Conservation (phyloP, 2,797 vertebrate species). For the Delichon dasypus region DNA sequence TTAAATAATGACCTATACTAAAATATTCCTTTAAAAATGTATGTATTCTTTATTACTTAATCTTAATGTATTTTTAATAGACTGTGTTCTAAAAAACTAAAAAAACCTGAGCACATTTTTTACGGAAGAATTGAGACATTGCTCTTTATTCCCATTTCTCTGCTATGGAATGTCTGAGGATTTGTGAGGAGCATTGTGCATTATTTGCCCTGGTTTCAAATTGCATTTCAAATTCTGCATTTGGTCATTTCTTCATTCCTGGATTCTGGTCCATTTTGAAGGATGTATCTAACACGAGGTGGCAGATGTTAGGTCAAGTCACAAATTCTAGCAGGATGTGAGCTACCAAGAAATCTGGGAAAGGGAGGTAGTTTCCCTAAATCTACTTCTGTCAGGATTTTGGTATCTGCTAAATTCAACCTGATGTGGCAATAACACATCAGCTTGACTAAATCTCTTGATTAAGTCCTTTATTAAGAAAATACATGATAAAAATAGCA, state of each 20-base stretch:
- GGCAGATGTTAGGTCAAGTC: background rate
- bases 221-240: background rate
- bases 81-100: background rate
- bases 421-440: background rate
- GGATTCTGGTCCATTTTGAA: background rate
- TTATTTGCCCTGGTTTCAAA: background rate
- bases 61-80: constrained; percentile 31
- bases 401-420: background rate
- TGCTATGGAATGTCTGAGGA: background rate
- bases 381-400: background rate
- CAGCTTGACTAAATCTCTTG: background rate
- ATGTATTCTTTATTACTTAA: constrained; percentile 11
- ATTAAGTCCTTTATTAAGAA: background rate
- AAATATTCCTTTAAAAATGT: constrained; percentile 23
- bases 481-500: background rate
- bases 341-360: background rate
- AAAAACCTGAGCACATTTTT: background rate
- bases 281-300: background rate
- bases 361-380: background rate
- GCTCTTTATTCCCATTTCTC: background rate
- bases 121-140: background rate
- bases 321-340: background rate
- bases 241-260: background rate
- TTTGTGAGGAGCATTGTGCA: background rate
- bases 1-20: constrained; percentile 14